Evolutionary conservation across 2,888 invertebrate genomes (phyloP).

Genomic region (Myopa testacea): DNA sequence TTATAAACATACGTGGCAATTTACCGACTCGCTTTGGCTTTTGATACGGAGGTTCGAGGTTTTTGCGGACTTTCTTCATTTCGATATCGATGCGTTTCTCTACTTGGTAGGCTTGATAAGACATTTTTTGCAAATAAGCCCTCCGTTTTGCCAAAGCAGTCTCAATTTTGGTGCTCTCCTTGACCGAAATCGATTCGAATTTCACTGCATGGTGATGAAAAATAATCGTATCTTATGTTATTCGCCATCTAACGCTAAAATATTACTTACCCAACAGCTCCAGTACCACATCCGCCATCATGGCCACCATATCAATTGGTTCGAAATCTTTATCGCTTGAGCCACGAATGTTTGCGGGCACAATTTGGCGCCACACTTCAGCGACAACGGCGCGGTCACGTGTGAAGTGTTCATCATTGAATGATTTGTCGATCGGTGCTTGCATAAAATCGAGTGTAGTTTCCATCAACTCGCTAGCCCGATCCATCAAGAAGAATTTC

Average conservation of each 20-base stretch:
- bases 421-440: slow-evolving; percentile 58
- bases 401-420: slow-evolving; percentile 54
- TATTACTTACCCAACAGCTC: slow-evolving; percentile 53
- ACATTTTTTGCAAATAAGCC: no score
- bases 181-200: slow-evolving; percentile 59
- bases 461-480: no score
- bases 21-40: slow-evolving; percentile 56
- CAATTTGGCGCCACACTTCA: slow-evolving; percentile 58
- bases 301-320: slow-evolving; percentile 61
- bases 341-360: slow-evolving; percentile 57
- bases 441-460: no score
- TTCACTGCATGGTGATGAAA: slow-evolving; percentile 48
- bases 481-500: slow-evolving; percentile 63
- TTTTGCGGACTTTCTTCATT: slow-evolving; percentile 61
- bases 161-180: no score
- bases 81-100: slow-evolving; percentile 63
- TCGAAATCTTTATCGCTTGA: slow-evolving; percentile 54
- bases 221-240: background rate
- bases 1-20: no score
- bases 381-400: slow-evolving; percentile 57
- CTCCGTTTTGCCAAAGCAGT: slow-evolving; percentile 54
- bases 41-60: slow-evolving; percentile 60
- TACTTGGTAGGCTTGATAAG: no score
- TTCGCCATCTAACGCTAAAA: slow-evolving; percentile 54
- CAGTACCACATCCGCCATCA: slow-evolving; percentile 57